phyloP scores from a whole-genome alignment of 2,888 invertebrate genomes.

The Chrysotoxum bicinctum region DNA sequence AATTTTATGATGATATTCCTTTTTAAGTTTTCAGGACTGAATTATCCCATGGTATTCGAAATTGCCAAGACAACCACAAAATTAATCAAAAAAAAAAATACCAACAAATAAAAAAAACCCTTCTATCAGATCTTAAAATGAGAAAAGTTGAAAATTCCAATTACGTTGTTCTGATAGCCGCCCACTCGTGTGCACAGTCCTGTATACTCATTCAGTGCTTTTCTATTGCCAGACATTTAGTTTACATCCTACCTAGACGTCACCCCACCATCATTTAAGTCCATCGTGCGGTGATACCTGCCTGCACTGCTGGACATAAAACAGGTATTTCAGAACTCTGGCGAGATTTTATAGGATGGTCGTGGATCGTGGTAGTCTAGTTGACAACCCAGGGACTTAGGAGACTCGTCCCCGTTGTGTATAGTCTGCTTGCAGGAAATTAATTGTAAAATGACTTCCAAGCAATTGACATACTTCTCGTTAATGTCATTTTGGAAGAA shows the following conservation, averaged over 20 bases:
- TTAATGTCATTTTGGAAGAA: not conserved
- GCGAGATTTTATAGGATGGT: not conserved
- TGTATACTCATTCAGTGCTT: not conserved
- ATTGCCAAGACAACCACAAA: not conserved
- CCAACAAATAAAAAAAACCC: not conserved
- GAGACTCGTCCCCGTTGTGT: not conserved
- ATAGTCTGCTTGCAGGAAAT: conserved; percentile 15
- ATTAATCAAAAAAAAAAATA: conserved; percentile 6
- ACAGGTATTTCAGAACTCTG: conserved; percentile 24
- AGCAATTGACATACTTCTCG: conserved; percentile 52
- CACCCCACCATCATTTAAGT: not conserved
- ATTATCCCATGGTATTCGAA: not conserved
- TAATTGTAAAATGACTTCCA: conserved; percentile 54
- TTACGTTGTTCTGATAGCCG: conserved; percentile 32
- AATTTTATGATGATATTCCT: not conserved
- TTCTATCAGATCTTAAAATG: not conserved
- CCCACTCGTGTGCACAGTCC: conserved; percentile 1
- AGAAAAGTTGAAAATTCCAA: conserved; percentile 44
- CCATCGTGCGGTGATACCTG: not conserved
- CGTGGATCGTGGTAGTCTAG: not conserved
- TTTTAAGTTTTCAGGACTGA: not conserved
- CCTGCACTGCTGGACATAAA: conserved; percentile 8
- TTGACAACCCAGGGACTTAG: not conserved
- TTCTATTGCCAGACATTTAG: conserved; percentile 42
- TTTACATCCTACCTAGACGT: not conserved